A percentile compares a stretch with the other conserved stretches of the same genome.
Conservation (phyloP, 2,113 vertebrate genomes). For the Pangasianodon gigas region DNA sequence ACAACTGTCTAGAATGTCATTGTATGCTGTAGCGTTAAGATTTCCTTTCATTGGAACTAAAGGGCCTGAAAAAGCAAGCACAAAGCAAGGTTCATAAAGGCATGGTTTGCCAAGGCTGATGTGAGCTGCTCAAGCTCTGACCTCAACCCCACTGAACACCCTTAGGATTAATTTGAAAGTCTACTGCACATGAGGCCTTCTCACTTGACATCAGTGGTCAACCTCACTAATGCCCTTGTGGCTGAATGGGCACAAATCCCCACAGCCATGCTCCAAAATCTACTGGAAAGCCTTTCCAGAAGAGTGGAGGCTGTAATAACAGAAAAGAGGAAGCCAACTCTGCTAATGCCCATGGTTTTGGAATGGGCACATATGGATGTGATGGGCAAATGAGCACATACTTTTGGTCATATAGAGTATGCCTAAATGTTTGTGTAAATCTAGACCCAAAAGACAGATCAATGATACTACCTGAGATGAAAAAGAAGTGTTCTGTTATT, state of each 20-base stretch:
- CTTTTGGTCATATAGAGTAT: not conserved
- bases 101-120: not conserved
- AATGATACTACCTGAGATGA: constrained; percentile 76
- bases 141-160: not conserved
- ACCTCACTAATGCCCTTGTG: not conserved
- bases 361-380: not conserved
- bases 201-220: not conserved
- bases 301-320: not conserved
- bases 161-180: not conserved
- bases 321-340: not conserved
- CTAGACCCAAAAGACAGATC: constrained; percentile 10
- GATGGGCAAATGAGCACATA: not conserved
- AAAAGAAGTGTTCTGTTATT: constrained; percentile 56
- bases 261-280: not conserved
- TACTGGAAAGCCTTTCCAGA: not conserved
- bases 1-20: not conserved
- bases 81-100: not conserved
- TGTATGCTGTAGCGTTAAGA: not conserved
- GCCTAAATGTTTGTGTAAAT: not conserved
- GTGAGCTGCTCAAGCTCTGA: not conserved
- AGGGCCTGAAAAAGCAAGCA: not conserved
- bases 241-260: not conserved
- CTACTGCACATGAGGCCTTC: not conserved
- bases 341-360: not conserved
- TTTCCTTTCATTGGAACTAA: not conserved